These are phyloP conservation scores for Papilio machaon DNA, from an alignment of 1,140 invertebrate genomes.

Conservation along the genomic window DNA sequence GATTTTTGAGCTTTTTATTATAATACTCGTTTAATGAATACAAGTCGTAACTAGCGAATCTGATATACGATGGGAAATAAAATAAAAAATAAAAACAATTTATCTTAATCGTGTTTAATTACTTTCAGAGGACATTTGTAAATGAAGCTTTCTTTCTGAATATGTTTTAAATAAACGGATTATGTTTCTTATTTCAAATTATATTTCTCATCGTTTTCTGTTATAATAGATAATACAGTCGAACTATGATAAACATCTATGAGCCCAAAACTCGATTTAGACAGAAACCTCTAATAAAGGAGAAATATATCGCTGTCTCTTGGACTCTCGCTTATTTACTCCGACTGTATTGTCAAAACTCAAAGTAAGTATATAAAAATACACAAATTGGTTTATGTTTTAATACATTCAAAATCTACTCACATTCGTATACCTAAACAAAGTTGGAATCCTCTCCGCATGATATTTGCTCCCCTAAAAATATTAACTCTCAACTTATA, in stretches of 20 bases:
- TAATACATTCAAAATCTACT: neutral
- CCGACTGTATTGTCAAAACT: no score
- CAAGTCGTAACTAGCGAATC: neutral
- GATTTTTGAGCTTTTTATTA: slow-evolving; percentile 69
- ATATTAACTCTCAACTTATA: slow-evolving; percentile 71
- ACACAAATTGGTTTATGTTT: neutral
- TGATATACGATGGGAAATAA: neutral
- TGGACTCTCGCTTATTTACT: no score
- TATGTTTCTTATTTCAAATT: neutral
- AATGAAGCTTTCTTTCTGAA: neutral
- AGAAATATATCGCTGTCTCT: no score
- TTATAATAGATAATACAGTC: no score
- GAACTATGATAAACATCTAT: no score
- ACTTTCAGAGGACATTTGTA: neutral
- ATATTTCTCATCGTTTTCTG: no score
- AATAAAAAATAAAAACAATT: neutral
- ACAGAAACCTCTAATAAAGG: no score
- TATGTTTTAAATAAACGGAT: neutral
- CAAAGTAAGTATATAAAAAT: neutral
- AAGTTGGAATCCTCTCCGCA: neutral
- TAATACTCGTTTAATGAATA: slow-evolving; percentile 44
- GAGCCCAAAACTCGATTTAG: no score
- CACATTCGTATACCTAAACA: neutral
- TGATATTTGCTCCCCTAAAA: slow-evolving; percentile 71
- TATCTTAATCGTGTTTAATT: neutral